Evolutionary conservation across 2,888 invertebrate species (phyloP).

Genomic region (Tupiocoris notatus): DNA sequence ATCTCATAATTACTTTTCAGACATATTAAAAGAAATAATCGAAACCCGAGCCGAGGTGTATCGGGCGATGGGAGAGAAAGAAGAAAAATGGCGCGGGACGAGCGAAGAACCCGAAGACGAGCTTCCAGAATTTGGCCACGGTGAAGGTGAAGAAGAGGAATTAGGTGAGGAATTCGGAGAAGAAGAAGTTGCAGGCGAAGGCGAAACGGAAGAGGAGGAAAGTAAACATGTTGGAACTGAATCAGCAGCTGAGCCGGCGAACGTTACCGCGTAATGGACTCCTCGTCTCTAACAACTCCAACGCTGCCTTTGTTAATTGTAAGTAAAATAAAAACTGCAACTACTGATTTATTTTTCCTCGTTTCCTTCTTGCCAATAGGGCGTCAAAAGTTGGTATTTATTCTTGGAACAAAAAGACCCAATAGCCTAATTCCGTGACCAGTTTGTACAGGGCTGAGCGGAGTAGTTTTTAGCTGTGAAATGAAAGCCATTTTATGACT

Average conservation of each 20-base stretch:
- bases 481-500: too few species aligned
- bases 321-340: not conserved
- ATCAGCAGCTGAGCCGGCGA: not conserved
- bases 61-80: slow-evolving; percentile 54
- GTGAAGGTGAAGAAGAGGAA: slow-evolving; percentile 36
- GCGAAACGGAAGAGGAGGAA: slow-evolving; percentile 9
- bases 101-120: slow-evolving; percentile 38
- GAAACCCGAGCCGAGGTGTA: slow-evolving; percentile 69
- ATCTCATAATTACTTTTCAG: slow-evolving; percentile 58
- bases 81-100: slow-evolving; percentile 42
- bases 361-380: too few species aligned
- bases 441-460: too few species aligned
- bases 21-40: slow-evolving; percentile 75
- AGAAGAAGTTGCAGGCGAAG: slow-evolving; percentile 10
- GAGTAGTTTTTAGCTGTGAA: too few species aligned
- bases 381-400: too few species aligned
- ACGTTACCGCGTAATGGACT: slow-evolving; percentile 12
- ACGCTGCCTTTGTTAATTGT: not conserved
- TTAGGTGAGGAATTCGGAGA: slow-evolving; percentile 25
- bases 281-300: not conserved
- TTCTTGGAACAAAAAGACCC: too few species aligned
- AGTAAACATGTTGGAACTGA: not conserved
- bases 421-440: too few species aligned
- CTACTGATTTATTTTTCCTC: too few species aligned
- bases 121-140: slow-evolving; percentile 32